Conservation (phyloP, 23 tunicate species). For the Ascidia mentula region DNA sequence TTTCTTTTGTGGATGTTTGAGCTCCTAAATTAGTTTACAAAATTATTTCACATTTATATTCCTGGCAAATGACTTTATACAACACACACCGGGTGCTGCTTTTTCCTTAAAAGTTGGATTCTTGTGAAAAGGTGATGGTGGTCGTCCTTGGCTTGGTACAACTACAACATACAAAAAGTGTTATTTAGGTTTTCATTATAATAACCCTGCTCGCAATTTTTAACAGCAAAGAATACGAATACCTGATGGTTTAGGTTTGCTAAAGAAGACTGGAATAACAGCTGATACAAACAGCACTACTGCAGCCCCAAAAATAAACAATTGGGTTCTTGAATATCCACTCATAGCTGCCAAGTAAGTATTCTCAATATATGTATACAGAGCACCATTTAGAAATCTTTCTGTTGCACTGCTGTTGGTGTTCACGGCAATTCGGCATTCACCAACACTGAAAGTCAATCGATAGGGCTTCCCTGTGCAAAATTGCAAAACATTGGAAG, state of each 20-base stretch:
- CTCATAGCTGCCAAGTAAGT: not conserved
- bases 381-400: too few species aligned
- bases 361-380: too few species aligned
- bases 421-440: too few species aligned
- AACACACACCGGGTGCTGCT: too few species aligned
- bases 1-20: conserved; percentile 4
- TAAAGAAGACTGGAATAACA: not conserved
- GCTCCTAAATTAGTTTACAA: too few species aligned
- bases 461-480: too few species aligned
- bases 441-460: too few species aligned
- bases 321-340: conserved; percentile 1
- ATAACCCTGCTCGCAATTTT: not conserved
- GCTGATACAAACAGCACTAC: not conserved
- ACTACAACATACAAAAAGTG: not conserved
- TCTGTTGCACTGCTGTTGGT: too few species aligned
- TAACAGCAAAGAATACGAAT: not conserved
- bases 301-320: conserved; percentile 3
- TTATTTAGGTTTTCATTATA: not conserved
- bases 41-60: too few species aligned
- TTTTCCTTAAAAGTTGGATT: not conserved
- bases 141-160: not conserved
- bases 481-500: too few species aligned
- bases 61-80: too few species aligned
- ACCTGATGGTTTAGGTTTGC: conserved; percentile 1
- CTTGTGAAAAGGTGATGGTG: not conserved